Conservation (phyloP, 2,797 vertebrate genomes). For the Thamnophis elegans region DNA sequence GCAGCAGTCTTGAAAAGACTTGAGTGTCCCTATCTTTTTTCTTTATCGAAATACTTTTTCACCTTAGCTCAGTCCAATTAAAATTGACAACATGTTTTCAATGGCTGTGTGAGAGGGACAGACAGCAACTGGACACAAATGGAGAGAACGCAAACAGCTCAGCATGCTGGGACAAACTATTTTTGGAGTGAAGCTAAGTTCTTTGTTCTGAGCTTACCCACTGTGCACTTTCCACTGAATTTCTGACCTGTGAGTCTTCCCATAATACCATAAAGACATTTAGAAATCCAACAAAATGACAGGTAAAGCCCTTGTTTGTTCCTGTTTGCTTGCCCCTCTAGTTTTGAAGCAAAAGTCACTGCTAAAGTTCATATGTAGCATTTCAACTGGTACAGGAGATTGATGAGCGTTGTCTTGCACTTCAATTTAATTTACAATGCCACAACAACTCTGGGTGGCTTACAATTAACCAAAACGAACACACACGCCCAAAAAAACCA, state of each 20-base stretch:
- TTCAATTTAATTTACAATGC: neutral
- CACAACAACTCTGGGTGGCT: neutral
- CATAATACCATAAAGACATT: neutral
- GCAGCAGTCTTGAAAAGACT: neutral
- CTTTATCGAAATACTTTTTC: neutral
- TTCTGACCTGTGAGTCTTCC: neutral
- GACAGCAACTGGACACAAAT: accelerated
- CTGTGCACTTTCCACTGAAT: neutral
- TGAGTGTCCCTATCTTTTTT: neutral
- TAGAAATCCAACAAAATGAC: neutral
- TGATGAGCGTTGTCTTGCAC: neutral
- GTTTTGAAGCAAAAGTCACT: neutral
- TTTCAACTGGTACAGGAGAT: neutral
- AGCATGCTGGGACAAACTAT: neutral
- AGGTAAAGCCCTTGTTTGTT: neutral
- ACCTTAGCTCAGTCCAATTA: constrained; percentile 28
- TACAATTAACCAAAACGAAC: neutral
- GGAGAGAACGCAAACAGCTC: neutral
- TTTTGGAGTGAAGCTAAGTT: neutral
- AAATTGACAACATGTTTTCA: constrained; percentile 45
- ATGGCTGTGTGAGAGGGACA: neutral
- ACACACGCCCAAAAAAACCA: neutral
- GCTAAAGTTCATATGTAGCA: neutral
- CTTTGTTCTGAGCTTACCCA: neutral
- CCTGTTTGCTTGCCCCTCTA: neutral